A percentile compares a stretch with the other conserved stretches of the same genome.
Conservation (phyloP, 2,113 vertebrate species). For the Coryphaenoides rupestris region DNA sequence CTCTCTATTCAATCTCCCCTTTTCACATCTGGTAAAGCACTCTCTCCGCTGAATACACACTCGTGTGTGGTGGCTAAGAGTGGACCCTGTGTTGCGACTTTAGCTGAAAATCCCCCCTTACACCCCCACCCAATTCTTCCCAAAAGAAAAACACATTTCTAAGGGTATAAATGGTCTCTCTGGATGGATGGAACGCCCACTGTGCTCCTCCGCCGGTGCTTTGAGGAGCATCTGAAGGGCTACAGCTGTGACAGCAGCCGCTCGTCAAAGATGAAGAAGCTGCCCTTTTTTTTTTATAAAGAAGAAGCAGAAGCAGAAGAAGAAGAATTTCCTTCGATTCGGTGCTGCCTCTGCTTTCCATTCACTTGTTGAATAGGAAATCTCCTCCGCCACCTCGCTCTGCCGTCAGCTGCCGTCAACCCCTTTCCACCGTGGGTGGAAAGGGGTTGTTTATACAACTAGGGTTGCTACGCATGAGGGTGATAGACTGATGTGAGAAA, state of each 20-base stretch:
- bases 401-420: not conserved
- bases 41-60: conserved; percentile 27
- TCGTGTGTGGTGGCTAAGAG: not conserved
- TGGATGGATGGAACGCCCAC: conserved; percentile 42
- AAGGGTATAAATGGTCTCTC: conserved; percentile 30
- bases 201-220: conserved; percentile 6
- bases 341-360: not conserved
- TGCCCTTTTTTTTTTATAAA: conserved; percentile 40
- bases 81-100: too few relatives aligned
- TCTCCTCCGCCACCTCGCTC: conserved; percentile 10
- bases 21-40: conserved; percentile 50
- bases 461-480: too few relatives aligned
- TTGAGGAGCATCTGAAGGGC: conserved; percentile 10
- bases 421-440: too few relatives aligned
- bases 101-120: too few relatives aligned
- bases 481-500: not conserved
- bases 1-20: conserved; percentile 12
- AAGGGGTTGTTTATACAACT: too few relatives aligned
- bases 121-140: not conserved
- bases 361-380: conserved; percentile 40
- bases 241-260: conserved; percentile 36
- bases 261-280: conserved; percentile 40
- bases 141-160: conserved; percentile 1
- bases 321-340: too few relatives aligned
- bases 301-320: too few relatives aligned